Evolutionary conservation across 1,140 invertebrate genomes (phyloP), one percentile per base, ranked within the genome.

Genomic region (Chrysoperla carnea): DNA sequence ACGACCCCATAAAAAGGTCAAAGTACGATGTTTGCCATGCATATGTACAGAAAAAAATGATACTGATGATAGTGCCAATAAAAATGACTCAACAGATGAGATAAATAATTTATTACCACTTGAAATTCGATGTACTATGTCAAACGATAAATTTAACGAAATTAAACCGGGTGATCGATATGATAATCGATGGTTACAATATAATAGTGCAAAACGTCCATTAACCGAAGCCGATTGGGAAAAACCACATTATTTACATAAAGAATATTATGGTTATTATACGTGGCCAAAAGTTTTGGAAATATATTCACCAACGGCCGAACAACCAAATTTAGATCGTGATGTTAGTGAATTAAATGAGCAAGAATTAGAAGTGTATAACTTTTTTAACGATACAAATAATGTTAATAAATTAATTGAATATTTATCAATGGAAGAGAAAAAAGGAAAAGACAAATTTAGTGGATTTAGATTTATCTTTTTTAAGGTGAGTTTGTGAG

Each of bases 361-460:
- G 12, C 61, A 62, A 8, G 84, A 89, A 51, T 61, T 60, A 8
- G 64, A 73, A 37, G 62, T 93, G 1, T 72, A 73, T 54, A 63
- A 72, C 11, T 83, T 82, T 50, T 87, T 93, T 54, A 70, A 51
- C 0, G 64, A 83, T 50, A 56, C 72, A 11, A 61, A 67, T 0
- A 87, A 81, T 60, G 61, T 94, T 1, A 68, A 78, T 6, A 76
- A 76, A 49, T 63, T 93, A 1, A 67, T 92, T 4, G 64, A 67
- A 3, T 88, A 77, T 57, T 67, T 84, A 27, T 79, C 83, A 1
- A 64, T 92, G 4, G 90, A 94, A 52, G 88, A 92, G 49, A 81
- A 83, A 50, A 91, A 90, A 56, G 84, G 79, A 15, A 76, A 75
- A 37, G 84, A 90, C 48, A 81, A 81, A 55, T 91, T 91, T 50